phyloP scores from a whole-genome alignment of 1,140 invertebrate genomes.

The Heliconius hewitsoni region DNA sequence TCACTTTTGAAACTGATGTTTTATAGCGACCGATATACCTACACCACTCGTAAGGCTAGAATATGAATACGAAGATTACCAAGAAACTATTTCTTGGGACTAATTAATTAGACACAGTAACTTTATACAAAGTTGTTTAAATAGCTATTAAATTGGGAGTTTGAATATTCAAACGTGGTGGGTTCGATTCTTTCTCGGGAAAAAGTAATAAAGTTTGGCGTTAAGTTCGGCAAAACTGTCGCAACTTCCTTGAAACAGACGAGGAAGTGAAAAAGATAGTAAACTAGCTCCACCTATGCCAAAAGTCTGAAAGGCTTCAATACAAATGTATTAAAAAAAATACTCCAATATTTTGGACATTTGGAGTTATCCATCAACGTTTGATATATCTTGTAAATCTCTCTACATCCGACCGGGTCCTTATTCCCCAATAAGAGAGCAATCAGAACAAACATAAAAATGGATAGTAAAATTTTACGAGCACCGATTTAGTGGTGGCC shows the following conservation, averaged over 20 bases:
- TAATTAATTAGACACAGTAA: conserved; percentile 3
- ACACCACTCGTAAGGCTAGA: neutral
- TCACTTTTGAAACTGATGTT: conserved; percentile 18
- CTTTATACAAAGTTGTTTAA: conserved; percentile 7
- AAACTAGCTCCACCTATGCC: no score
- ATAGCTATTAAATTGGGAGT: neutral
- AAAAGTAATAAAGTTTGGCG: neutral
- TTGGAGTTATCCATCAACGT: neutral
- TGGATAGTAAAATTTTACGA: conserved; percentile 73
- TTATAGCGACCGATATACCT: conserved; percentile 16
- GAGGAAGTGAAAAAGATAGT: no score
- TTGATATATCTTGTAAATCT: neutral
- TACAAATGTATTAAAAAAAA: neutral
- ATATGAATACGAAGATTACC: conserved; percentile 6
- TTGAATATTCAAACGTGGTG: neutral
- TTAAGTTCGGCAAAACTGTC: no score
- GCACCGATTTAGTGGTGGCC: conserved; percentile 54
- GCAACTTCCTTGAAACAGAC: no score
- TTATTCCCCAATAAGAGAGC: conserved; percentile 39
- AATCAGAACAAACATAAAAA: conserved; percentile 77
- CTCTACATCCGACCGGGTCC: neutral
- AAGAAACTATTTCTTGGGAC: conserved; percentile 10
- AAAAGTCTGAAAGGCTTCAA: no score
- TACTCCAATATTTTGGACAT: neutral
- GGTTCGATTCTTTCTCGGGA: neutral